Evolutionary conservation across 1,140 invertebrate genomes (phyloP).

Genomic region (Oppia nitens): DNA sequence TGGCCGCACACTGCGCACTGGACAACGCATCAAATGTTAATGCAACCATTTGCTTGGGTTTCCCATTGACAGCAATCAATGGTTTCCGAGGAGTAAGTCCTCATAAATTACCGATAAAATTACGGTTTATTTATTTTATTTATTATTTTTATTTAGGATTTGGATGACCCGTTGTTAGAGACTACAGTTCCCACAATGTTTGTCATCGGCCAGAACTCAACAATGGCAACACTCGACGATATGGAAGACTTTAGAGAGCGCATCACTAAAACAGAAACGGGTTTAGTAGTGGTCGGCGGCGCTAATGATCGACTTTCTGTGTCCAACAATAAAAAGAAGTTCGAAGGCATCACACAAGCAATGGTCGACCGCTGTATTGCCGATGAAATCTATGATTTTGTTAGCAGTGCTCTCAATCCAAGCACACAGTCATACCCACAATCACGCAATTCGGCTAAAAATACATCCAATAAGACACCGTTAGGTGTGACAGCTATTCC

Average conservation of each 20-base stretch:
- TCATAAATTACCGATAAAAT: conserved; percentile 1
- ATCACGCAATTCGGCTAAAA: too few relatives aligned
- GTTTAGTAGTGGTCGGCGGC: conserved; percentile 59
- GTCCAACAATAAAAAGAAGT: conserved; percentile 45
- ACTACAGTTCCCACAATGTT: conserved; percentile 55
- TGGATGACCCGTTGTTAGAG: conserved; percentile 57
- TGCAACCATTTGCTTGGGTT: conserved; percentile 59
- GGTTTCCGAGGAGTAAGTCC: conserved; percentile 45
- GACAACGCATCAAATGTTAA: conserved; percentile 32
- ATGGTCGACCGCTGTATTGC: conserved; percentile 59
- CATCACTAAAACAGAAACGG: conserved; percentile 50
- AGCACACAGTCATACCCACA: neutral
- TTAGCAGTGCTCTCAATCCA: conserved; percentile 5
- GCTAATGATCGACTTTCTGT: conserved; percentile 59
- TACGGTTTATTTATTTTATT: conserved; percentile 5
- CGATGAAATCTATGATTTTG: conserved; percentile 20
- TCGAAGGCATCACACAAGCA: conserved; percentile 56
- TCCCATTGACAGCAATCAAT: conserved; percentile 53
- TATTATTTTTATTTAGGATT: conserved; percentile 33
- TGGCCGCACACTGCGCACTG: conserved; percentile 33
- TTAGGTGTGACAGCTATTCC: neutral
- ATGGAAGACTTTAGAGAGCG: conserved; percentile 54
- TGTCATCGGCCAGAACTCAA: conserved; percentile 57
- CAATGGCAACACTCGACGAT: conserved; percentile 43
- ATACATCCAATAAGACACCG: neutral